A percentile compares a stretch with the other conserved stretches of the same genome.
phyloP scores from a whole-genome alignment of 2,888 invertebrate species.

The Apamea anceps region DNA sequence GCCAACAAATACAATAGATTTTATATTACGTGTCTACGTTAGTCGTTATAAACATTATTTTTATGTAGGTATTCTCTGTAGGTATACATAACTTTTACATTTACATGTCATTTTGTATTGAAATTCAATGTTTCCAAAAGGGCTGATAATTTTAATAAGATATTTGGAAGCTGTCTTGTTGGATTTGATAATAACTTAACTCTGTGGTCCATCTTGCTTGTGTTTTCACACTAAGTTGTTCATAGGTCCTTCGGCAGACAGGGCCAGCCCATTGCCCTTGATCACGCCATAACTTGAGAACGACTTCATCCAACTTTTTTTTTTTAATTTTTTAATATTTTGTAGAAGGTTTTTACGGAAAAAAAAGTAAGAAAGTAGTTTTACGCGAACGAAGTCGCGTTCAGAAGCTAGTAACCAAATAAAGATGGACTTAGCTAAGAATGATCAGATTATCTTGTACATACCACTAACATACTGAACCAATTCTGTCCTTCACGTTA shows the following conservation, averaged over 20 bases:
- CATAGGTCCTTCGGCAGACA: background rate
- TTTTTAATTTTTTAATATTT: too few species aligned
- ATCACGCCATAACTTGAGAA: too few species aligned
- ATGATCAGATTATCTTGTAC: slow-evolving; percentile 25
- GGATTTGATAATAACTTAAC: background rate
- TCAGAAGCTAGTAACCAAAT: background rate
- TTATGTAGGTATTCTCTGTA: background rate
- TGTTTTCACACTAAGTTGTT: background rate
- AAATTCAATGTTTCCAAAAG: background rate
- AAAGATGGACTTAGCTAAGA: background rate
- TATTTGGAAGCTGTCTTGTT: background rate
- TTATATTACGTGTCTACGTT: background rate
- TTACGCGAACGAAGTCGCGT: too few species aligned
- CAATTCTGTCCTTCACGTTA: slow-evolving; percentile 17
- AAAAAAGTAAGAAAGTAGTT: too few species aligned
- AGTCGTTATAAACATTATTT: background rate
- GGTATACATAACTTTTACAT: background rate
- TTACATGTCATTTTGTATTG: too few species aligned
- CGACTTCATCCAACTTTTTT: too few species aligned
- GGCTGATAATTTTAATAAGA: too few species aligned
- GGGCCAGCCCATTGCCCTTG: background rate
- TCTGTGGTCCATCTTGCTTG: background rate
- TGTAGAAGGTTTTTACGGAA: too few species aligned
- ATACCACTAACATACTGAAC: slow-evolving; percentile 33
- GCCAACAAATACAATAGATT: slow-evolving; percentile 2